Base-by-base conservation (phyloP, 2,797 vertebrate genomes). In the Alcedo atthis region DNA sequence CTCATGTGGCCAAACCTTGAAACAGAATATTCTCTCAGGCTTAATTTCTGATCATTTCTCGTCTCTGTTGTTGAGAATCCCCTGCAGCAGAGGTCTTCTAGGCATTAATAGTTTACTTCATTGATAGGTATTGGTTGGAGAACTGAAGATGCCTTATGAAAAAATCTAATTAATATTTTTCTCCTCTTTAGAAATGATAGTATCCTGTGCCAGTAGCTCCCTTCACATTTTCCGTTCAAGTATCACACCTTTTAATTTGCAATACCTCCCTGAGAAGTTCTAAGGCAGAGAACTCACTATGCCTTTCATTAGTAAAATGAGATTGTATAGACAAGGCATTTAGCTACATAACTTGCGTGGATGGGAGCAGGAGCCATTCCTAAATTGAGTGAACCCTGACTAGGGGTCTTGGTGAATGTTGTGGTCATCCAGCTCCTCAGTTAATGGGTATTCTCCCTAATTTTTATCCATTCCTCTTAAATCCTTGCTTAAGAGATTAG, bases 101-200 rank as follows among this genome's bases (percentile, higher is more conserved):
- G 63, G 58, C 76, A 48, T 28, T 28, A 37, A 9, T 32, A 61
- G 30, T 42, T 80, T 54, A 46, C 30, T 89, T 80, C 35, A 14
- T 40, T 40, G 37, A 40, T 5, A 13, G 61, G 54, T 90, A 53
- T 63, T 79, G 21, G 79, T 76, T 74, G 35, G 73, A 87, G 64
- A 90, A 66, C 61, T 82, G 35, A n/a, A 87, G 54, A 74, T 74
- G 11, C 11, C 9, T 42, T 85, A 30, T 70, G 45, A 76, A 71
- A 91, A 85, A 57, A 55, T 32, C 12, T 59, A 70, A 87, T 92
- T 82, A 55, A 59, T 89, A 17, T 82, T 94, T 92, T 95, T 40
- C 12, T 87, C 28, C 18, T 5, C 6, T 77, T 89, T 69, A 26
- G 59, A 80, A 85, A 58, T 61, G 20, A 28, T 53, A 3, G 25